Evolutionary conservation across 1,140 invertebrate genomes (phyloP), one percentile per base, ranked within the genome.

Genomic region (Heliconius congener): DNA sequence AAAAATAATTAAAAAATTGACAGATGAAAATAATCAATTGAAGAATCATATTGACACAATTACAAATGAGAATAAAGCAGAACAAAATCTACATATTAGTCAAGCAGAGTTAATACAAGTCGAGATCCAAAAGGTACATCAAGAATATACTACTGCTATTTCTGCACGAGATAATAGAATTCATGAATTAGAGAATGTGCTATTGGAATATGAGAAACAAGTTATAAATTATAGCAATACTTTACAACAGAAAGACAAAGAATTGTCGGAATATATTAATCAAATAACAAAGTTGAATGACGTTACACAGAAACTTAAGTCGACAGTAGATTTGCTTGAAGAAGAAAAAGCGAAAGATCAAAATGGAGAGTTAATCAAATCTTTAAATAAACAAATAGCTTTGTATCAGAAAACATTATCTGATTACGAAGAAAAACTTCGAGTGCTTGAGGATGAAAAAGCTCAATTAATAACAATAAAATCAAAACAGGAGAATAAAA

Each of bases 221-320:
- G 87, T 93, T 82, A 85, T 86, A 39, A 91, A 85, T 74, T 93
- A 90, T 82, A 86, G 86, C 19, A 91, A 89, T 78, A 88, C 88
- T 52, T 83, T 95, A 57, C 90, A 94, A 74, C 87, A 91, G 80
- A 95, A 95, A 86, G 89, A 95, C 66, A 95, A 95, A 86, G 92
- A 95, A 85, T 85, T 94, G 34, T 86, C 90, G 27, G 93, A 95
- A 82, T 91, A 92, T 74, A 90, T 95, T 8, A 94, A 95, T 76
- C 95, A 95, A 93, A 94, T 95, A 50, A 92, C 95, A 37, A 93
- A 94, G 86, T 80, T 95, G 27, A 95, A 95, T 85, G 93, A 94
- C 78, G 84, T 94, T 30, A 92, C 92, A 74, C 93, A 94, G 74
- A 94, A 94, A 85, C 82, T 95, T 37, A 94, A 91, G 86, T 94